Evolutionary conservation across 1,140 invertebrate species (phyloP).

Genomic region (Drosophila arawakana): DNA sequence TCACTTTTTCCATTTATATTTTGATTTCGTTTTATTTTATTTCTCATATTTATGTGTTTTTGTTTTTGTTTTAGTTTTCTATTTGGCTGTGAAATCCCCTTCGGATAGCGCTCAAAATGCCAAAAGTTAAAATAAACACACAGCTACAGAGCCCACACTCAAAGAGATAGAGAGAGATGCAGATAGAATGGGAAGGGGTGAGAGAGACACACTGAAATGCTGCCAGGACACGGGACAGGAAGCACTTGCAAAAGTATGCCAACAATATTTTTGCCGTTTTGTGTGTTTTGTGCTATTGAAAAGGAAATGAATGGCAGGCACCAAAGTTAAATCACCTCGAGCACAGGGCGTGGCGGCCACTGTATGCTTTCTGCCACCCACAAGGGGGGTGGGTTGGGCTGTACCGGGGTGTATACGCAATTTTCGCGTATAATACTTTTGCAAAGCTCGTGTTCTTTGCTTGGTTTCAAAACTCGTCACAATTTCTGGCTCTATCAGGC

Average conservation of each 20-base stretch:
- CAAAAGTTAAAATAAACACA: slow-evolving; percentile 80
- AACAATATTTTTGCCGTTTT: slow-evolving; percentile 74
- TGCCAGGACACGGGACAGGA: slow-evolving; percentile 62
- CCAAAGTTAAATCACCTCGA: slow-evolving; percentile 80
- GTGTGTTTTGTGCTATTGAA: slow-evolving; percentile 76
- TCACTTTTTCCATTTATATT: slow-evolving; percentile 79
- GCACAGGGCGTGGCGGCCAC: slow-evolving; percentile 36
- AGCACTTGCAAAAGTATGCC: slow-evolving; percentile 80
- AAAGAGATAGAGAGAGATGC: neutral
- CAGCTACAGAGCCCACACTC: slow-evolving; percentile 2
- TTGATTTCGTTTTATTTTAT: slow-evolving; percentile 68
- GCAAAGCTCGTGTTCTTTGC: slow-evolving; percentile 46
- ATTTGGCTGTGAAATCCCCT: slow-evolving; percentile 59
- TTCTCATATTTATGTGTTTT: slow-evolving; percentile 76
- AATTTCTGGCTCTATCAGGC: slow-evolving; percentile 36
- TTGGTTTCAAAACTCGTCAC: slow-evolving; percentile 59
- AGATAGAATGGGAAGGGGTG: neutral
- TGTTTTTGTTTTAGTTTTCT: slow-evolving; percentile 72
- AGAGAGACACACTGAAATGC: neutral
- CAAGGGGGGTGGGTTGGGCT: slow-evolving; percentile 6
- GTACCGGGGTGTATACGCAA: slow-evolving; percentile 60
- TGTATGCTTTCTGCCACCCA: slow-evolving; percentile 22
- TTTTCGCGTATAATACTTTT: slow-evolving; percentile 53
- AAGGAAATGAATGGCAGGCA: slow-evolving; percentile 79
- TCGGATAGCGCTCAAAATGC: slow-evolving; percentile 62